Percentiles rank a stretch among this genome's conserved stretches.
Conservation (phyloP, 2,113 vertebrate genomes). For the Pao palembangensis region DNA sequence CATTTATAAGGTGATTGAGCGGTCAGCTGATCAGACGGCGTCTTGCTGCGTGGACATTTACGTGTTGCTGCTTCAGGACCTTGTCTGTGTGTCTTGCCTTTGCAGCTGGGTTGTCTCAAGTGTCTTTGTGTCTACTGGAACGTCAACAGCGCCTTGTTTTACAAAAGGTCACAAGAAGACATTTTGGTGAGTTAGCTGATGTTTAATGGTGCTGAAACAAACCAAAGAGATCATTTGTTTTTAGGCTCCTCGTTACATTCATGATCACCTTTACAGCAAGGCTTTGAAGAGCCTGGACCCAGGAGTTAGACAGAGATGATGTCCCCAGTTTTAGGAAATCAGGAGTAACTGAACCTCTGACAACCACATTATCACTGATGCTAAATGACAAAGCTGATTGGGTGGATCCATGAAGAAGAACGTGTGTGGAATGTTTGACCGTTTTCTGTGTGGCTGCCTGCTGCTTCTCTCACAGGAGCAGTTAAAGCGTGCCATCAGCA, state of each 20-base stretch:
- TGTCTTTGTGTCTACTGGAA: conserved; percentile 94
- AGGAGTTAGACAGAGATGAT: no score
- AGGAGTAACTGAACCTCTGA: not conserved
- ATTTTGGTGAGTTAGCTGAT: conserved; percentile 81
- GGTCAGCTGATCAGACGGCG: not conserved
- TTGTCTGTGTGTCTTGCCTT: not conserved
- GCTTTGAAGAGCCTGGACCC: no score
- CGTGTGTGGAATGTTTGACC: no score
- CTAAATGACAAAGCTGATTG: no score
- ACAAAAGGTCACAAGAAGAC: conserved; percentile 76
- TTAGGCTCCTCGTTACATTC: not conserved
- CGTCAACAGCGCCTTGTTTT: conserved; percentile 81
- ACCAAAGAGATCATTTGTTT: not conserved
- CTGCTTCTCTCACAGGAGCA: conserved; percentile 65
- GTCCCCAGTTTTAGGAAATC: no score
- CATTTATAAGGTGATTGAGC: conserved; percentile 87
- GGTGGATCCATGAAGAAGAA: no score
- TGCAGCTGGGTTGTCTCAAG: conserved; percentile 87
- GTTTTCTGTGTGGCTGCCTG: not conserved
- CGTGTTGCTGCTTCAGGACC: not conserved
- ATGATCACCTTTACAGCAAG: not conserved
- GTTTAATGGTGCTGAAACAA: no score
- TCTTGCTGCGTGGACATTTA: not conserved
- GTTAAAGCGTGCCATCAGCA: conserved; percentile 83
- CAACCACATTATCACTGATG: no score